Conservation (phyloP, 2,888 invertebrate species). For the Cataglyphis altisquamis region DNA sequence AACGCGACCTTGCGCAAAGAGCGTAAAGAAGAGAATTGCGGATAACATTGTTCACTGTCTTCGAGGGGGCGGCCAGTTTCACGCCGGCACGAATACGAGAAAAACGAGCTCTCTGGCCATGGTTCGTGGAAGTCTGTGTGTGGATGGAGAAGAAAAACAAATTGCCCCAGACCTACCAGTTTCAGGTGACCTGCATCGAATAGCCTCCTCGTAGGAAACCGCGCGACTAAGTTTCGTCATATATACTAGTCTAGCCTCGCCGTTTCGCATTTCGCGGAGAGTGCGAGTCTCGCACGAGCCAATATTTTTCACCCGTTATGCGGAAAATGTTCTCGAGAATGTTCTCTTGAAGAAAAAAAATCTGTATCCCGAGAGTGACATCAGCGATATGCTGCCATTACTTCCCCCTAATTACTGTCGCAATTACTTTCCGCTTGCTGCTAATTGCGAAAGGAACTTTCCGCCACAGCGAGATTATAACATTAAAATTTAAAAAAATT, state of each 20-base stretch:
- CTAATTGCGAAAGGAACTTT: constrained; percentile 14
- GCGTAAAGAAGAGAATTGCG: constrained; percentile 69
- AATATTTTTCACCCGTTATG: constrained; percentile 54
- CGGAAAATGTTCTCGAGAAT: not conserved
- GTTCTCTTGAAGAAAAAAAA: constrained; percentile 22
- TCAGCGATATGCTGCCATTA: constrained; percentile 1
- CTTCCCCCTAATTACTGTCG: constrained; percentile 29
- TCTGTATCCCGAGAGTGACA: constrained; percentile 28
- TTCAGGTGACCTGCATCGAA: constrained; percentile 57
- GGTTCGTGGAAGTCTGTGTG: constrained; percentile 35
- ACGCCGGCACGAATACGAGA: constrained; percentile 66
- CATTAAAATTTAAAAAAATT: not conserved
- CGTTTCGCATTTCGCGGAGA: constrained; percentile 62
- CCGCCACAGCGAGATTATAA: not conserved
- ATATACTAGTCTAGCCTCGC: constrained; percentile 53
- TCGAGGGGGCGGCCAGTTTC: constrained; percentile 73
- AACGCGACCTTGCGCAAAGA: constrained; percentile 26
- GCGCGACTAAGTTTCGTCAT: constrained; percentile 49
- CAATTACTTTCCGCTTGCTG: constrained; percentile 35
- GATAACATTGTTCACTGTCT: constrained; percentile 79
- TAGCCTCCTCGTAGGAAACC: constrained; percentile 52
- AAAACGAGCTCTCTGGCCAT: constrained; percentile 65
- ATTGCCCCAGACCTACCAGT: constrained; percentile 53
- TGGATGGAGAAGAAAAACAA: constrained; percentile 63
- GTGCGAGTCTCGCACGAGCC: constrained; percentile 32